phyloP scores from a whole-genome alignment of 2,113 vertebrate species.

The Chloebia gouldiae region DNA sequence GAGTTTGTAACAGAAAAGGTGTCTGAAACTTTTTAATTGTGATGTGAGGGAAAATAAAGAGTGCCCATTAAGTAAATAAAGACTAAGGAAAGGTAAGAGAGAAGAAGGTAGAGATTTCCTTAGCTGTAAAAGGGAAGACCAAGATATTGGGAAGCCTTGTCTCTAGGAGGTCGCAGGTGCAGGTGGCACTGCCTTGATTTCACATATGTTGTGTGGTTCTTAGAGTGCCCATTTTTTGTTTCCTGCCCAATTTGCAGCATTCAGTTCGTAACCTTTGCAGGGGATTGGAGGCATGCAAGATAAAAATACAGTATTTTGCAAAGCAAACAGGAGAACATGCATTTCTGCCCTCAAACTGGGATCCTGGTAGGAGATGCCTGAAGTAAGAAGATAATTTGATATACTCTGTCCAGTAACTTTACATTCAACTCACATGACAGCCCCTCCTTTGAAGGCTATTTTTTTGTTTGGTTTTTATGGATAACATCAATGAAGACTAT shows the following conservation, averaged over 20 bases:
- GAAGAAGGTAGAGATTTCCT: not conserved
- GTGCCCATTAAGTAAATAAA: not conserved
- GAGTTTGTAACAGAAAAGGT: not conserved
- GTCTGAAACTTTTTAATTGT: not conserved
- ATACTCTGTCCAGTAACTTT: not conserved
- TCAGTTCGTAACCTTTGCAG: not conserved
- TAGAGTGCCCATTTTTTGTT: not conserved
- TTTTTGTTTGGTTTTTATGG: not conserved
- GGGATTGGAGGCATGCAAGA: not conserved
- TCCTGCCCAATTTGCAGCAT: accelerated
- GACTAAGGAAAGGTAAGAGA: not conserved
- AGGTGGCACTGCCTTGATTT: not conserved
- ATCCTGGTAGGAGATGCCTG: not conserved
- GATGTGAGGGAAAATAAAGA: not conserved
- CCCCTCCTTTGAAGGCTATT: not conserved
- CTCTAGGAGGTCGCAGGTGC: not conserved
- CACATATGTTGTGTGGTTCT: not conserved
- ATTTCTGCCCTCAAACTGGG: not conserved
- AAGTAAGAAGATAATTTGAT: not conserved
- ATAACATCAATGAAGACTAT: not conserved
- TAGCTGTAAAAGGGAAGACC: not conserved
- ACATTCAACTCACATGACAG: not conserved
- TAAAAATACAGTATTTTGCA: not conserved
- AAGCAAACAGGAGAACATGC: not conserved
- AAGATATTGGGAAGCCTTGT: not conserved